Evolutionary conservation across 2,888 invertebrate genomes (phyloP).

Genomic region (Nemotelus pantherinus): DNA sequence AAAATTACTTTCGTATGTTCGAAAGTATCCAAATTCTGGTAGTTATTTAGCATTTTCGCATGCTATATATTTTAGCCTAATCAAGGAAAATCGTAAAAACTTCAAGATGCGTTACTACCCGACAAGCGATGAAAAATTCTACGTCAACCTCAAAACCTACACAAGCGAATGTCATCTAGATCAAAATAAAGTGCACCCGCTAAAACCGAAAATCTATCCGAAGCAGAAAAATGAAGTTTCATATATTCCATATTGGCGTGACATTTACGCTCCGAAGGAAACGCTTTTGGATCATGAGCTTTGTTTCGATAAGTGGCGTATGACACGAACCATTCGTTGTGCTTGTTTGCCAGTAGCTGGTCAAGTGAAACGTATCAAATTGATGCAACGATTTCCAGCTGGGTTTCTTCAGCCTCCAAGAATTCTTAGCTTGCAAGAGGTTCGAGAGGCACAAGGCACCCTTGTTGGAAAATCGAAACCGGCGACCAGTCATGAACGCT

Average conservation of each 20-base stretch:
- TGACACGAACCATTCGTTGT: slow-evolving; percentile 15
- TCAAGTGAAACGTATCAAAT: not conserved
- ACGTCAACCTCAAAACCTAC: slow-evolving; percentile 17
- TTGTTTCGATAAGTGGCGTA: slow-evolving; percentile 30
- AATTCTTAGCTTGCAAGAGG: slow-evolving; percentile 17
- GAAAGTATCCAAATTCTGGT: too few species aligned
- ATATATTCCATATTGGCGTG: slow-evolving; percentile 24
- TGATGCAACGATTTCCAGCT: slow-evolving; percentile 28
- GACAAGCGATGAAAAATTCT: slow-evolving; percentile 37
- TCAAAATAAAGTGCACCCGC: not conserved
- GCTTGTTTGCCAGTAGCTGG: slow-evolving; percentile 32
- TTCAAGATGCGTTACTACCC: slow-evolving; percentile 33
- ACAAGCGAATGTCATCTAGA: not conserved
- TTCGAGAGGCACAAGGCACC: not conserved
- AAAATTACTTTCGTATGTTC: too few species aligned
- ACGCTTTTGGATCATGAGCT: slow-evolving; percentile 24
- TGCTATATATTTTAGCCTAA: too few species aligned
- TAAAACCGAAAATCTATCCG: not conserved
- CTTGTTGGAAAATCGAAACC: not conserved
- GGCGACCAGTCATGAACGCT: not conserved
- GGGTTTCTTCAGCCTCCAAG: slow-evolving; percentile 28
- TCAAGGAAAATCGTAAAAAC: not conserved
- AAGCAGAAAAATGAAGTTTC: not conserved
- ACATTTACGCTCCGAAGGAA: slow-evolving; percentile 25
- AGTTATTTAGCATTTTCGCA: too few species aligned